These are phyloP conservation scores for Crotalus tigris DNA, from an alignment of 2,113 vertebrate genomes.

Conservation along the genomic window DNA sequence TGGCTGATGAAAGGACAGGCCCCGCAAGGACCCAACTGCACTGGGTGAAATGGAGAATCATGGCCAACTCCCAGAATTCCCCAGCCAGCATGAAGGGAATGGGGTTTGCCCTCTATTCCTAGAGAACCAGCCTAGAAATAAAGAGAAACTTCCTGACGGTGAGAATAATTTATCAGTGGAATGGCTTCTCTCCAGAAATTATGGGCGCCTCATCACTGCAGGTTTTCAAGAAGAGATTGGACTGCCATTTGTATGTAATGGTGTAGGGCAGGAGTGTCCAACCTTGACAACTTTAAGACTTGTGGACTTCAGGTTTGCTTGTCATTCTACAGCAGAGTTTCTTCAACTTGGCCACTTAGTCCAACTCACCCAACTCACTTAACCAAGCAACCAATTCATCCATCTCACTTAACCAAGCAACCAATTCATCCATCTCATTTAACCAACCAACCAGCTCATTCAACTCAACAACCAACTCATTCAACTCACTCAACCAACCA, in stretches of 20 bases:
- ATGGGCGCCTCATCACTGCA: not conserved
- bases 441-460: too few species aligned
- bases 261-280: not conserved
- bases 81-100: not conserved
- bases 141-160: not conserved
- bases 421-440: too few species aligned
- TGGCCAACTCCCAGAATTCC: not conserved
- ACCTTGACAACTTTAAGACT: not conserved
- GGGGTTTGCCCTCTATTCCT: not conserved
- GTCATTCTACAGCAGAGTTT: not conserved
- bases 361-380: not conserved
- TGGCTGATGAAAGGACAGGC: not conserved
- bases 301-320: not conserved
- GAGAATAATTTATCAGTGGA: not conserved
- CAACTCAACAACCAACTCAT: not conserved
- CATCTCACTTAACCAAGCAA: too few species aligned
- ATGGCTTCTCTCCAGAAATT: not conserved
- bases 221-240: not conserved
- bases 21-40: not conserved
- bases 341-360: not conserved
- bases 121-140: not conserved
- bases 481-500: too few species aligned
- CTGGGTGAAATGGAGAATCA: not conserved
- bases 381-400: too few species aligned
- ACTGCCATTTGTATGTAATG: not conserved